phyloP scores from a whole-genome alignment of 1,140 invertebrate species.

The Sycophaga agraensis region DNA sequence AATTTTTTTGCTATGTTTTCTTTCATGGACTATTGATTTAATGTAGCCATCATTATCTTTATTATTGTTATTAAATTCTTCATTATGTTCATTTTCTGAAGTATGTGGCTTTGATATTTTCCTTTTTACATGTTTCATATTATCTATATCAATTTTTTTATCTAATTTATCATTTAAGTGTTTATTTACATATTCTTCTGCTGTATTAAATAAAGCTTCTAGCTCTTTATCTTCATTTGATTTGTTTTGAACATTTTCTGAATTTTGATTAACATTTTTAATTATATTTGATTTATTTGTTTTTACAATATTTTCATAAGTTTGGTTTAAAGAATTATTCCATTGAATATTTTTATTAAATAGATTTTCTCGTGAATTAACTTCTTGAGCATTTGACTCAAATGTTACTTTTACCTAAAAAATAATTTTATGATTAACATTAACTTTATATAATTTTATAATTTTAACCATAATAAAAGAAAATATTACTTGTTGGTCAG shows the following conservation, averaged over 20 bases:
- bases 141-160: constrained; percentile 30
- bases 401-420: constrained; percentile 68
- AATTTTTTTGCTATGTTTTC: constrained; percentile 4
- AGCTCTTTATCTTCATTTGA: constrained; percentile 12
- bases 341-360: too few relatives aligned
- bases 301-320: not conserved
- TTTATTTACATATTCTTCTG: constrained; percentile 29
- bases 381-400: constrained; percentile 62
- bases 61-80: constrained; percentile 48
- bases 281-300: not conserved
- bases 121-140: constrained; percentile 36
- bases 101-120: constrained; percentile 1
- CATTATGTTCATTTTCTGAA: constrained; percentile 30
- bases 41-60: constrained; percentile 36
- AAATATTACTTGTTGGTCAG: constrained; percentile 62
- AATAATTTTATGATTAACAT: constrained; percentile 6
- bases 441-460: not conserved
- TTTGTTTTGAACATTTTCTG: not conserved
- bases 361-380: constrained; percentile 40
- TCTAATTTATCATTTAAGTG: constrained; percentile 11
- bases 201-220: constrained; percentile 15
- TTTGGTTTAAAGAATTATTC: too few relatives aligned
- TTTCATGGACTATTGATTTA: not conserved
- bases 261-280: not conserved
- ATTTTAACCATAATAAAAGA: not conserved